A percentile compares a stretch with the other conserved stretches of the same genome.
Evolutionary conservation across 2,888 invertebrate genomes (phyloP).

Genomic region (Ichneumon xanthorius): DNA sequence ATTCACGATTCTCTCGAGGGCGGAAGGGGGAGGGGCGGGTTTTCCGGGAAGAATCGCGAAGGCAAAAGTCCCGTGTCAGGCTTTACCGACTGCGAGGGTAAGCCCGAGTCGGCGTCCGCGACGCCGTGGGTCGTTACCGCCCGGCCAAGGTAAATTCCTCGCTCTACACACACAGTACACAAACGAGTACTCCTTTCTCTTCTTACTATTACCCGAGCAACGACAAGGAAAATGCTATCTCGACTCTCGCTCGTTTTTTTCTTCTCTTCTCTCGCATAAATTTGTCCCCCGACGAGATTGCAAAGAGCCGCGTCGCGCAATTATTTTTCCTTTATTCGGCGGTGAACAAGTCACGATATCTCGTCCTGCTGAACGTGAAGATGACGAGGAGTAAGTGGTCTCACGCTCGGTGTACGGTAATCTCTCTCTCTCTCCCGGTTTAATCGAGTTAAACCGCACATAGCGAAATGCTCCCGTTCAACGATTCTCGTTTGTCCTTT

Average conservation of each 20-base stretch:
- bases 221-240: constrained; percentile 63
- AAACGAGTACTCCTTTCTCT: constrained; percentile 16
- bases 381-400: constrained; percentile 1
- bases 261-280: constrained; percentile 59
- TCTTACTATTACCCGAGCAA: constrained; percentile 47
- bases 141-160: constrained; percentile 58
- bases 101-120: constrained; percentile 35
- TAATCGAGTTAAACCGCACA: neutral
- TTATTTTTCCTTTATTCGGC: constrained; percentile 56
- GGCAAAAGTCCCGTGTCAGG: constrained; percentile 10
- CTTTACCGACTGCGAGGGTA: constrained; percentile 28
- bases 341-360: constrained; percentile 17
- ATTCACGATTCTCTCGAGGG: constrained; percentile 54
- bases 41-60: constrained; percentile 11
- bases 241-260: constrained; percentile 59
- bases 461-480: neutral
- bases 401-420: too few relatives aligned
- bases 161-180: constrained; percentile 49
- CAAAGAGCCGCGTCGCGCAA: constrained; percentile 46
- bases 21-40: constrained; percentile 1
- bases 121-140: constrained; percentile 61
- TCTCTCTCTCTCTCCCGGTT: neutral
- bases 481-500: neutral
- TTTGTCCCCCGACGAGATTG: constrained; percentile 60
- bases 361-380: neutral